Evolutionary conservation across 2,797 vertebrate species (phyloP), one percentile per base, ranked within the genome.

Genomic region (Brachymystax lenok): DNA sequence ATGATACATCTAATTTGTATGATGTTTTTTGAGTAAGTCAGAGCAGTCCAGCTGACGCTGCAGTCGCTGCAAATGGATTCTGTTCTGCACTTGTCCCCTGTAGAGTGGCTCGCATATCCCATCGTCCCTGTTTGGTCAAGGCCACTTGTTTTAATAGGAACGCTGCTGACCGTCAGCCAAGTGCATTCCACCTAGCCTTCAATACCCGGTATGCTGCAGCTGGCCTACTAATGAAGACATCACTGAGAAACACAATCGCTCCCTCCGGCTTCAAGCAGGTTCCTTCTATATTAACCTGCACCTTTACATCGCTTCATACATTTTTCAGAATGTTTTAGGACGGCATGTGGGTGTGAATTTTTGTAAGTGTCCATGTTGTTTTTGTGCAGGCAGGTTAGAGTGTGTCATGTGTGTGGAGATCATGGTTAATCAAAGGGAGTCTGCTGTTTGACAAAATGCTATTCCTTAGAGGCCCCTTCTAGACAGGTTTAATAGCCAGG

Each of bases 351-450:
- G 56, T 27, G 67, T 59, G 52, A 6, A 54, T 35, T 27, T 71
- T 71, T 52, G 13, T 35, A 33, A 21, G 69, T 14, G 40, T 51
- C 10, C 21, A 24, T 63, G 72, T 64, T 50, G 52, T 76, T 33
- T 30, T 30, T 75, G 21, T 28, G 1, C 28, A 17, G 10, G 24
- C 46, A 16, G 28, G 70, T 59, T 27, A n/a, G 24, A 54, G 19
- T 27, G 14, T 4, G 51, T 30, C 56, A 14, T 13, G 12, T 67
- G 82, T 59, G 85, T 78, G 71, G 76, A 82, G 40, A 89, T 85
- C 83, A 87, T 89, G 82, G 89, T 87, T 88, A 92, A 90, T 91
- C 87, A 91, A 90, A 85, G 80, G 75, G 30, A 72, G 59, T 82
- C 79, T 86, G 92, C 87, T 89, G 88, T 86, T 74, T 84, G 83